Base-by-base conservation (phyloP, 2,113 vertebrate genomes). In the Lepus americanus region DNA sequence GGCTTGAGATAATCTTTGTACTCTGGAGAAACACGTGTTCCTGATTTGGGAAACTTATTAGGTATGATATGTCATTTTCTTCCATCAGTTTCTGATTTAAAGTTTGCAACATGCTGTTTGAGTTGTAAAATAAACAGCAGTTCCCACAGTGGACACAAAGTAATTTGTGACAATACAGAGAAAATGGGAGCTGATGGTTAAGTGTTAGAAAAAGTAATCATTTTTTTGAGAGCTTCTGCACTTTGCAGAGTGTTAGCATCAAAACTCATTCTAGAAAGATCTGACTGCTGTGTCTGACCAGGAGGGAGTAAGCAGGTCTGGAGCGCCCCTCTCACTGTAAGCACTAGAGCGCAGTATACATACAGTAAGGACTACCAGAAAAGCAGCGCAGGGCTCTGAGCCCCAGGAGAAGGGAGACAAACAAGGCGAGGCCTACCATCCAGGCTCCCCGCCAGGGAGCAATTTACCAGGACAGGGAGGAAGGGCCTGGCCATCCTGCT, bases 51-150 rank as follows among this genome's bases (percentile, higher is more conserved):
- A 83, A n/a, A 87, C 67, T 69, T 73, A 80, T 79, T 81, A 76
- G 44, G 6, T 79, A 76, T 39, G 12, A 72, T 33, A 86, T 66
- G 64, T 79, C 63, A 84, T 93, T 82, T 90, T 92, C 78, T 88
- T 93, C 81, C 74, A 19, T 84, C 66, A 70, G 31, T 44, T 92
- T 94, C 63, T 74, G 13, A 87, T 92, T 86, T 89, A 92, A 86
- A 84, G 17, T 80, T 63, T 88, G 14, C 53, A 91, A 76, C 31
- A 36, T 8, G 33, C 14, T 78, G 29, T 77, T 51, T n/a, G 44
- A 88, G 88, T 36, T 78, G 29, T 87, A 80, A 94, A 87, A 39
- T 72, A 69, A 82, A 51, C n/a, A 87, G 63, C 20, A 76, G 51
- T 74, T 92, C 13, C 64, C 36, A 87, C 3, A 83, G 73, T 11